Percentiles rank a stretch among this genome's conserved stretches.
These are phyloP conservation scores for Lasioglossum pauxillum DNA, from an alignment of 2,888 invertebrate genomes.

Conservation along the genomic window DNA sequence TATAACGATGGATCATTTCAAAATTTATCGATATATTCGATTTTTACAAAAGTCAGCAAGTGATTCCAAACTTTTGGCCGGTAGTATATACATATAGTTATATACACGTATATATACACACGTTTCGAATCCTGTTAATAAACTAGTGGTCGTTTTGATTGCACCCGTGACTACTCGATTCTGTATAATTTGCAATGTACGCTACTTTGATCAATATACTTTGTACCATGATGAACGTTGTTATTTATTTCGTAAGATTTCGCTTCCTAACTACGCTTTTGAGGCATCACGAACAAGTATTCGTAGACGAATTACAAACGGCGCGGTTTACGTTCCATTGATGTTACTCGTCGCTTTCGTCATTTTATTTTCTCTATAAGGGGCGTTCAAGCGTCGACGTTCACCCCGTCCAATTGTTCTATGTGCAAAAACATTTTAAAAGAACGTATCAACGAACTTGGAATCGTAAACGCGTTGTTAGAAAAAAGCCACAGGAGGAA, in stretches of 20 bases:
- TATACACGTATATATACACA: neutral
- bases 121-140: neutral
- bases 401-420: neutral
- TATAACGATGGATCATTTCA: no score
- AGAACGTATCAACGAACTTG: neutral
- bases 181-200: slow-evolving; percentile 66
- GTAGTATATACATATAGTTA: neutral
- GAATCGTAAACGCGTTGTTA: neutral
- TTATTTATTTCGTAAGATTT: slow-evolving; percentile 56
- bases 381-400: neutral
- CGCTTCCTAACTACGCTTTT: slow-evolving; percentile 48
- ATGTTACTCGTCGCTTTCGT: neutral
- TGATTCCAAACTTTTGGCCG: no score
- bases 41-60: no score
- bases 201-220: slow-evolving; percentile 68
- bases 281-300: slow-evolving; percentile 11
- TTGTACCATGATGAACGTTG: slow-evolving; percentile 51
- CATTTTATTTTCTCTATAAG: neutral
- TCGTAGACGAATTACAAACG: neutral
- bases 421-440: neutral
- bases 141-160: slow-evolving; percentile 61
- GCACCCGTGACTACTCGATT: slow-evolving; percentile 53
- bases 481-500: neutral
- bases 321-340: slow-evolving; percentile 12
- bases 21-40: no score